phyloP scores from a whole-genome alignment of 2,797 vertebrate genomes.

The Etheostoma perlongum region DNA sequence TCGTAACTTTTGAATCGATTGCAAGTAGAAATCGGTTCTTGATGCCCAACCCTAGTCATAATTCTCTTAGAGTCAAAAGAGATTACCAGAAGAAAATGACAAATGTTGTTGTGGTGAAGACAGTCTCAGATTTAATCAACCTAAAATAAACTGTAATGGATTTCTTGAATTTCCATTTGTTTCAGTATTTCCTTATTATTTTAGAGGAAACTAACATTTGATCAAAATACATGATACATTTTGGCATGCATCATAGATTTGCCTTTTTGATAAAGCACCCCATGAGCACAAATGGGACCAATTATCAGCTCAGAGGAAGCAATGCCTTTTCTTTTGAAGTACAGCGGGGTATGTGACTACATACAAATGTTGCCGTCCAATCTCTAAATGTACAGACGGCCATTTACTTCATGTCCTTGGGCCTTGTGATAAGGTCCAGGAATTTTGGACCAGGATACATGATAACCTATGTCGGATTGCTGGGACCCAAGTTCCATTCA shows the following conservation, averaged over 20 bases:
- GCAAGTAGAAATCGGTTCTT: too few species aligned
- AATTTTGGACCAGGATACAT: too few species aligned
- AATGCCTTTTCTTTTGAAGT: not conserved
- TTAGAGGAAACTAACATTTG: not conserved
- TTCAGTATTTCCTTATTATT: not conserved
- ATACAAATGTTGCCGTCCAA: slow-evolving; percentile 28
- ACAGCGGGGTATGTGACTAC: slow-evolving; percentile 5
- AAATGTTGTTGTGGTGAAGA: too few species aligned
- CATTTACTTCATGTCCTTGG: too few species aligned
- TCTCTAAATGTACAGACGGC: slow-evolving; percentile 25
- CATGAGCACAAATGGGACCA: not conserved
- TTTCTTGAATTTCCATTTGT: not conserved
- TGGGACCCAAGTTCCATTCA: too few species aligned
- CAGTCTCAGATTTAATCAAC: not conserved
- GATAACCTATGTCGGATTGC: too few species aligned
- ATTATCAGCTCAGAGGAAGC: not conserved
- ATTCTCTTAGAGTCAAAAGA: not conserved
- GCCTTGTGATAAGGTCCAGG: too few species aligned
- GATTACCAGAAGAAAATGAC: not conserved
- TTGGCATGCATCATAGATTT: not conserved
- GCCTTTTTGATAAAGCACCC: not conserved
- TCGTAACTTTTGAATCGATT: too few species aligned
- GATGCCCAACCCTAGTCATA: not conserved
- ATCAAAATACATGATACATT: not conserved
- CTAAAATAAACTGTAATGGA: not conserved